phyloP scores from a whole-genome alignment of 2,888 invertebrate genomes.

The Drosophila stalkeri region DNA sequence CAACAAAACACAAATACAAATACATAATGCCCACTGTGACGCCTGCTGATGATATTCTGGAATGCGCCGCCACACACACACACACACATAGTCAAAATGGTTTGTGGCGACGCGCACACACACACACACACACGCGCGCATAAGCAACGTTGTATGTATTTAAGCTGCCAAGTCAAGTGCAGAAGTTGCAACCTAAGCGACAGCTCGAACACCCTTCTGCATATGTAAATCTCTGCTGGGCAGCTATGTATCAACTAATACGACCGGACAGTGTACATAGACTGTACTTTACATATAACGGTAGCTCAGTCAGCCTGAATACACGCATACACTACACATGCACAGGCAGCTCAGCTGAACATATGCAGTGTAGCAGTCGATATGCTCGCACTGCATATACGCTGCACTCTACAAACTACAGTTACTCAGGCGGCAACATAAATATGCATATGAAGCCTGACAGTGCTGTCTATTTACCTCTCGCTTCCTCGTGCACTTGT shows the following conservation, averaged over 20 bases:
- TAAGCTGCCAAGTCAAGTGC: conserved; percentile 5
- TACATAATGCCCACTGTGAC: conserved; percentile 1
- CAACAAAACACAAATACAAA: conserved; percentile 1
- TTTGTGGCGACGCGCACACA: not conserved
- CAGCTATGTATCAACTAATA: not conserved
- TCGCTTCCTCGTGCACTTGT: not conserved
- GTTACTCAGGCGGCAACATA: conserved; percentile 9
- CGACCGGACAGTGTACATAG: not conserved
- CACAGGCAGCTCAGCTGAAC: not conserved
- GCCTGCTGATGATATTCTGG: not conserved
- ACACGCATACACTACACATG: not conserved
- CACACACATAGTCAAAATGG: conserved; percentile 1
- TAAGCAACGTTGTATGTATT: conserved; percentile 2
- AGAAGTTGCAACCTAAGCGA: not conserved
- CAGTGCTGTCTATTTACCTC: not conserved
- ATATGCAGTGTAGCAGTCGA: not conserved
- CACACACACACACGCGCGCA: not conserved
- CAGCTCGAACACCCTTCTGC: conserved; percentile 4
- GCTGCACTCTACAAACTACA: conserved; percentile 1
- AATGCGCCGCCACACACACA: not conserved
- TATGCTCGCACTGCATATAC: conserved; percentile 2
- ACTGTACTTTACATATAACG: not conserved
- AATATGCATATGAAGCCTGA: conserved; percentile 24
- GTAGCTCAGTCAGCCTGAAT: not conserved
- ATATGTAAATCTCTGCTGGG: no score